A percentile compares a stretch with the other conserved stretches of the same genome.
Conservation (phyloP, 2,797 vertebrate species). For the Antennarius maculatus region DNA sequence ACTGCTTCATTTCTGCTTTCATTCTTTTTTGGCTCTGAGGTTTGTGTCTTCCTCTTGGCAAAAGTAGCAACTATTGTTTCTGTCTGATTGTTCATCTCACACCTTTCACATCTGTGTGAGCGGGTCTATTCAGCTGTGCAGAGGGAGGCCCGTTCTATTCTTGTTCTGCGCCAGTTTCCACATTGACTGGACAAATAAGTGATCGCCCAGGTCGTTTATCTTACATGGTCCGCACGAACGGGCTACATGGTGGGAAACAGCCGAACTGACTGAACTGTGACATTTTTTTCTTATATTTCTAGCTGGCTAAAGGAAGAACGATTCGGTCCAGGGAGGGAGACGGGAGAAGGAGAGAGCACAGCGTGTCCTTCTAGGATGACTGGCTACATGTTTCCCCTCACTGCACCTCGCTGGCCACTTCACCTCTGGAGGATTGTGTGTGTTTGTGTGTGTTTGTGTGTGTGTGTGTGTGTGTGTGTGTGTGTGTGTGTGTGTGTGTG, state of each 20-base stretch:
- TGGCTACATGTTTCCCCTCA: conserved; percentile 42
- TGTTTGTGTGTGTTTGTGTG: not conserved
- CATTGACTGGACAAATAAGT: conserved; percentile 35
- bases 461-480: conserved; percentile 2
- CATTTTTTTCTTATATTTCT: conserved; percentile 19
- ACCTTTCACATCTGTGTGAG: conserved; percentile 28
- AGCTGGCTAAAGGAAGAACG: not conserved
- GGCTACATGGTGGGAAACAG: not conserved
- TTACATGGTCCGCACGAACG: conserved; percentile 19
- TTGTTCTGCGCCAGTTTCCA: conserved; percentile 18
- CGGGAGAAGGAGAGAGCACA: conserved; percentile 32
- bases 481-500: conserved; percentile 11
- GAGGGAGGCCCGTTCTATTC: conserved; percentile 14
- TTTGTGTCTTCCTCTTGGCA: conserved; percentile 28
- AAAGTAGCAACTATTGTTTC: conserved; percentile 52
- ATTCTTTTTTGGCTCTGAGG: not conserved
- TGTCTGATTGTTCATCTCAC: conserved; percentile 25
- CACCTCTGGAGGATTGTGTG: conserved; percentile 51
- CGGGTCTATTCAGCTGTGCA: conserved; percentile 20
- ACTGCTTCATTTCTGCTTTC: conserved; percentile 25
- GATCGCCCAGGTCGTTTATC: conserved; percentile 39
- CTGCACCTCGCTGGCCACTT: conserved; percentile 34
- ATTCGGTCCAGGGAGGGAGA: conserved; percentile 6
- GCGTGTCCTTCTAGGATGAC: conserved; percentile 42
- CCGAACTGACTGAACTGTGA: conserved; percentile 22